These are phyloP conservation scores for Leucania comma DNA, from an alignment of 2,888 invertebrate genomes.

Conservation along the genomic window DNA sequence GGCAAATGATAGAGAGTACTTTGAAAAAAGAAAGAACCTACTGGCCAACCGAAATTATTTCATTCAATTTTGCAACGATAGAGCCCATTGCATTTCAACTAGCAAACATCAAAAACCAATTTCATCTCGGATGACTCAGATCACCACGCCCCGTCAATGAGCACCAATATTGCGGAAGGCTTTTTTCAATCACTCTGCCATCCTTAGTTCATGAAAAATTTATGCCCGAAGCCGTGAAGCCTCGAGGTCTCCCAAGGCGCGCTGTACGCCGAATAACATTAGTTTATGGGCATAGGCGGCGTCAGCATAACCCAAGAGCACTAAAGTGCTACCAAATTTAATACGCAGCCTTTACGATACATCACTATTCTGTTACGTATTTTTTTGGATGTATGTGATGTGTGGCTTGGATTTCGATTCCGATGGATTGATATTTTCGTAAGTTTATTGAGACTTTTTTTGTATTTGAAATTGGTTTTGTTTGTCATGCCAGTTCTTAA, in stretches of 20 bases:
- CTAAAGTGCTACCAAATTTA: constrained; percentile 80
- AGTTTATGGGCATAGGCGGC: constrained; percentile 82
- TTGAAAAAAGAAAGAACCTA: background rate
- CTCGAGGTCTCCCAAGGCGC: constrained; percentile 77
- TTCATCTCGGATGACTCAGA: constrained; percentile 44
- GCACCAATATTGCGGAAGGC: constrained; percentile 80
- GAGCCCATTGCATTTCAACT: constrained; percentile 15
- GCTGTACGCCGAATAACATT: constrained; percentile 85
- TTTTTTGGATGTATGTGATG: constrained; percentile 40
- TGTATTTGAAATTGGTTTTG: background rate
- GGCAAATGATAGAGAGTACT: background rate
- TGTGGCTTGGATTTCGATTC: constrained; percentile 26
- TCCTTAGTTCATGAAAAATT: constrained; percentile 88
- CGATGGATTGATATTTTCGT: constrained; percentile 6
- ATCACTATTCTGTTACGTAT: constrained; percentile 59
- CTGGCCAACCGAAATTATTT: background rate
- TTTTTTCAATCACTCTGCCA: constrained; percentile 86
- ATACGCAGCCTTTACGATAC: constrained; percentile 69
- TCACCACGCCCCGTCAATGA: constrained; percentile 74
- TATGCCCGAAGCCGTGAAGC: constrained; percentile 75
- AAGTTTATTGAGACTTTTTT: background rate
- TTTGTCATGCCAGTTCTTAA: background rate
- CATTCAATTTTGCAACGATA: constrained; percentile 15
- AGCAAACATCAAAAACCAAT: constrained; percentile 49
- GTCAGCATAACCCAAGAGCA: constrained; percentile 67